Evolutionary conservation across 2,797 vertebrate genomes (phyloP).

Genomic region (Choloepus didactylus): DNA sequence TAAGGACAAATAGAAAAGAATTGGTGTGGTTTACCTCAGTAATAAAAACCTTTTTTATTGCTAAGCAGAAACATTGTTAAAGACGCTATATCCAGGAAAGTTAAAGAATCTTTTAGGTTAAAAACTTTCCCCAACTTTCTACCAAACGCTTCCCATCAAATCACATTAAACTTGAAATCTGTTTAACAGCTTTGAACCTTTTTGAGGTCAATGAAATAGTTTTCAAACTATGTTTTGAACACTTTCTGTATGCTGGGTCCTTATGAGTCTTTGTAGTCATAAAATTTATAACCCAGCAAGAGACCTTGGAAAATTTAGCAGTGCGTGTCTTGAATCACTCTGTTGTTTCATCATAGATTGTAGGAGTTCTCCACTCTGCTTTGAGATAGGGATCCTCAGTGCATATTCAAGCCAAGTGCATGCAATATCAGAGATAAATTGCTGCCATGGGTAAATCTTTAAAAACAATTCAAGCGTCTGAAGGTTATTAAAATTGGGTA

Average conservation of each 20-base stretch:
- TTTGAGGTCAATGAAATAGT: not conserved
- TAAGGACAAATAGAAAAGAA: not conserved
- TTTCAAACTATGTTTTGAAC: not conserved
- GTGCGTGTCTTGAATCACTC: not conserved
- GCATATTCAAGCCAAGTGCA: constrained; percentile 55
- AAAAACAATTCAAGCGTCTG: constrained; percentile 69
- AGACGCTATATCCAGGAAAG: not conserved
- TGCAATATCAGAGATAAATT: constrained; percentile 63
- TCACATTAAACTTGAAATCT: constrained; percentile 60
- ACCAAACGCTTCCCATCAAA: not conserved
- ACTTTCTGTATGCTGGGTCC: constrained; percentile 31
- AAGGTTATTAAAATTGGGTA: constrained; percentile 77
- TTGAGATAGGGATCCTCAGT: constrained; percentile 48
- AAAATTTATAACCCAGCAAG: constrained; percentile 50
- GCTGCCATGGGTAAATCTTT: constrained; percentile 72
- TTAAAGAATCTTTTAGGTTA: constrained; percentile 36
- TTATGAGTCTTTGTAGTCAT: constrained; percentile 32
- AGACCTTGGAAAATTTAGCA: constrained; percentile 63
- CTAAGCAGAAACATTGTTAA: not conserved
- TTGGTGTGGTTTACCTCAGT: not conserved
- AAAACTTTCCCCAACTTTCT: not conserved
- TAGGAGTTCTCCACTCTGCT: constrained; percentile 20
- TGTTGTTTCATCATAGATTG: constrained; percentile 55
- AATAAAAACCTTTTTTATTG: not conserved
- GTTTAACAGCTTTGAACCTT: constrained; percentile 42